phyloP scores from a whole-genome alignment of 1,140 invertebrate genomes.

The Trichonephila inaurata region DNA sequence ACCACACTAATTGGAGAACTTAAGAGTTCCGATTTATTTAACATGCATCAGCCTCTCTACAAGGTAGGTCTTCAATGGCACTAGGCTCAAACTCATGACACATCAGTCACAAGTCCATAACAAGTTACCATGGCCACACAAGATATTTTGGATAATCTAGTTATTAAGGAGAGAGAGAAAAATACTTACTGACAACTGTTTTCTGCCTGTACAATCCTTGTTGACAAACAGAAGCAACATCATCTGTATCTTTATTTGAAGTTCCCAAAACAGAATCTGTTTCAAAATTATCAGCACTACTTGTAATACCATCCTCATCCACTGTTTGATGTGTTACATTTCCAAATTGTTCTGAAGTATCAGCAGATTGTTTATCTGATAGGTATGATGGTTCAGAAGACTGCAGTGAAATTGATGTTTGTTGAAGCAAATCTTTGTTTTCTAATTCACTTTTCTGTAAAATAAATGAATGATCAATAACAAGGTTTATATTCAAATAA shows the following conservation, averaged over 20 bases:
- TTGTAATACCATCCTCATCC: neutral
- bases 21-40: too few relatives aligned
- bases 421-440: neutral
- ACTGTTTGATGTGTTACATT: neutral
- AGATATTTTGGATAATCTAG: too few relatives aligned
- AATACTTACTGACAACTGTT: neutral
- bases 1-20: too few relatives aligned
- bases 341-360: neutral
- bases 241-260: slow-evolving; percentile 13
- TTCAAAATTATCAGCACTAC: slow-evolving; percentile 19
- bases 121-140: too few relatives aligned
- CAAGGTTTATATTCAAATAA: neutral
- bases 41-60: too few relatives aligned
- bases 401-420: neutral
- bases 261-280: neutral
- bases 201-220: neutral
- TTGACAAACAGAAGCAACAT: neutral
- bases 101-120: too few relatives aligned
- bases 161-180: neutral
- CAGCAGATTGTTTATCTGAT: neutral
- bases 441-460: neutral
- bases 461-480: neutral
- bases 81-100: too few relatives aligned
- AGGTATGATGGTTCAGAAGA: neutral
- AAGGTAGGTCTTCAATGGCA: too few relatives aligned